Evolutionary conservation across 1,140 invertebrate genomes (phyloP), one percentile per base, ranked within the genome.

Genomic region (Dufourea novaeangliae): DNA sequence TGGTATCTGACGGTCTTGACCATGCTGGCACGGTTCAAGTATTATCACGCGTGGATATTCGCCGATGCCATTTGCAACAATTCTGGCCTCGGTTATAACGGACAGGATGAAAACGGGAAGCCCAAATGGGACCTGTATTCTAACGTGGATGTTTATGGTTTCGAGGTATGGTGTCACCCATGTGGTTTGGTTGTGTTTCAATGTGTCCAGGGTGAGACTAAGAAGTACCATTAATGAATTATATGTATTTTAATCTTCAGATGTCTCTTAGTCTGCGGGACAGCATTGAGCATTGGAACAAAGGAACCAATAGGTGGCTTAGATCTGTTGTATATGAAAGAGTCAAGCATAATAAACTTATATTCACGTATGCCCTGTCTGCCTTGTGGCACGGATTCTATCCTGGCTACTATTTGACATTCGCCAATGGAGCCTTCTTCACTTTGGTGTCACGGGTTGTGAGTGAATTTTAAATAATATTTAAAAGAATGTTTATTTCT

Each of bases 371-470:
- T 92, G 92, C 95, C 2, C 93, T 99, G 59, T 98, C 97, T 32
- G 98, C 98, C 22, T 88, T 99, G 29, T 99, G 98, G 98, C 98
- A 99, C 93, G 98, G 97, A 70, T 99, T 98, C 91, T 98, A 98
- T 93, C 98, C 98, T 8, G 98, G 98, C 17, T 99, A 99, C 93
- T 99, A 99, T 91, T 89, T 99, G 46, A 98, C 98, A 1, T 99
- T 99, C 92, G 94, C 97, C 34, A 96, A 95, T 34, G 98, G 96
- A 17, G 97, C 97, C 0, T 85, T 99, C 2, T 96, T 98, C 87
- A 98, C 98, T 3, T 93, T 96, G 64, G 96, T 96, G 25, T 95
- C 97, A 34, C 94, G 98, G 93, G 93, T 93, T 75, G 97, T 97
- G 93, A 93, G 93, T 90, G 66, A 29, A 56, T 41, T 12, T 2